These are phyloP conservation scores for Anguilla rostrata DNA, from an alignment of 2,113 vertebrate genomes.

Conservation along the genomic window DNA sequence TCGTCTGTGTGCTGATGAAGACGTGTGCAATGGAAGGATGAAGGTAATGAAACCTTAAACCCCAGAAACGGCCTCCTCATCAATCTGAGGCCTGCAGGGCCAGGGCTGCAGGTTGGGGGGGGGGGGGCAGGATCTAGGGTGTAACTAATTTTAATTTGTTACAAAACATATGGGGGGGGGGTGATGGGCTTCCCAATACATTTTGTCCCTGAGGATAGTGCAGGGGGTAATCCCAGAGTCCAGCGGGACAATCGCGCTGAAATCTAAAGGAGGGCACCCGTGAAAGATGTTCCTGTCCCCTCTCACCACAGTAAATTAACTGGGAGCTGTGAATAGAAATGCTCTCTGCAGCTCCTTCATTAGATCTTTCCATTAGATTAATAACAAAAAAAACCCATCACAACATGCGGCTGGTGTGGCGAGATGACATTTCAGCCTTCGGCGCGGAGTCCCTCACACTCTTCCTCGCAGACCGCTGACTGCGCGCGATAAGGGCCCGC, in stretches of 20 bases:
- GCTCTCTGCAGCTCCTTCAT: neutral
- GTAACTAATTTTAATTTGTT: too few relatives aligned
- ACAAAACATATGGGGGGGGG: too few relatives aligned
- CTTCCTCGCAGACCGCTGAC: neutral
- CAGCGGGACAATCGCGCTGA: neutral
- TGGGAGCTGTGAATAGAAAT: neutral
- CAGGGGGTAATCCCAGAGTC: neutral
- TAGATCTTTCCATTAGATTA: neutral
- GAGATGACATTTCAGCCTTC: neutral
- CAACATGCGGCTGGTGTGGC: neutral
- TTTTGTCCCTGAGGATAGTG: too few relatives aligned
- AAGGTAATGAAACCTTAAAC: neutral
- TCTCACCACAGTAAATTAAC: neutral
- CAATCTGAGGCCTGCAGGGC: neutral
- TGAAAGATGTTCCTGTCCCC: neutral
- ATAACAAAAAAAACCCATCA: neutral
- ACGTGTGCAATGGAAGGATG: neutral
- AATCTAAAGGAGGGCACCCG: neutral
- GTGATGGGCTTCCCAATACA: too few relatives aligned
- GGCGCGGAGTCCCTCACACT: neutral
- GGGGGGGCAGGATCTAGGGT: too few relatives aligned
- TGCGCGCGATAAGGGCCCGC: conserved; percentile 21
- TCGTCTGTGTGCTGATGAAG: neutral
- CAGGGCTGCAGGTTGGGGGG: too few relatives aligned
- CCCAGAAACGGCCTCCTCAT: neutral